phyloP scores from a whole-genome alignment of 2,888 invertebrate genomes.

The Cerceris ruficornis region DNA sequence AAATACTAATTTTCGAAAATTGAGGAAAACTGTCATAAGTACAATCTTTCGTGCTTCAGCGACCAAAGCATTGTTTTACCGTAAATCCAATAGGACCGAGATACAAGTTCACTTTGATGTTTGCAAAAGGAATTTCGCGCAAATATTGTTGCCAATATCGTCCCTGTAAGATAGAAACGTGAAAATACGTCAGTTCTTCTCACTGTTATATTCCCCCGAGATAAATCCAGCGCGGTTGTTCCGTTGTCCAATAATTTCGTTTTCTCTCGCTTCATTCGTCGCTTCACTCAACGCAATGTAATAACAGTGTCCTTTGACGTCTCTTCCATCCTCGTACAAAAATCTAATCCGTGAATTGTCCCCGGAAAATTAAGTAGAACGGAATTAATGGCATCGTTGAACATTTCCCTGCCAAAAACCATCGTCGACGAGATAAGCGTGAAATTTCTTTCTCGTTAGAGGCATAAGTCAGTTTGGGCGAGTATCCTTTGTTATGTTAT shows the following conservation, averaged over 20 bases:
- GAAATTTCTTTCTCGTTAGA: slow-evolving; percentile 17
- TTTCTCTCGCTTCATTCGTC: slow-evolving; percentile 22
- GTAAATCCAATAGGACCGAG: slow-evolving; percentile 14
- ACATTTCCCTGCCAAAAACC: slow-evolving; percentile 58
- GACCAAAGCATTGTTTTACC: slow-evolving; percentile 12
- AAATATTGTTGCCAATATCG: slow-evolving; percentile 42
- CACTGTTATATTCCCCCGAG: slow-evolving; percentile 4
- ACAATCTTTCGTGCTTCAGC: slow-evolving; percentile 3
- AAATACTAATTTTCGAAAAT: slow-evolving; percentile 19
- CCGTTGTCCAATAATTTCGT: slow-evolving; percentile 55
- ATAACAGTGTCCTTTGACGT: slow-evolving; percentile 50
- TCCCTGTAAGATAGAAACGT: background rate
- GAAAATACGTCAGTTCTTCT: slow-evolving; percentile 1
- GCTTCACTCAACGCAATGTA: slow-evolving; percentile 37
- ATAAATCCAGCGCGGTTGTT: slow-evolving; percentile 18
- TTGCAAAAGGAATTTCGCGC: slow-evolving; percentile 39
- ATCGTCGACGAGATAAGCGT: slow-evolving; percentile 29
- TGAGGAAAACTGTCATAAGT: slow-evolving; percentile 17
- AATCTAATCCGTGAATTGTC: slow-evolving; percentile 20
- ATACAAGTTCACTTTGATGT: slow-evolving; percentile 46
- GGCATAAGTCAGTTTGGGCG: slow-evolving; percentile 33
- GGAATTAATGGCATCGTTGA: slow-evolving; percentile 49
- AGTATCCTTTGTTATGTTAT: slow-evolving; percentile 49
- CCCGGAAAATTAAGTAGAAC: slow-evolving; percentile 31
- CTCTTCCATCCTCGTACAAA: slow-evolving; percentile 7